A percentile compares a stretch with the other conserved stretches of the same genome.
These are phyloP conservation scores for Griposia aprilina DNA, from an alignment of 2,888 invertebrate genomes.

Conservation along the genomic window DNA sequence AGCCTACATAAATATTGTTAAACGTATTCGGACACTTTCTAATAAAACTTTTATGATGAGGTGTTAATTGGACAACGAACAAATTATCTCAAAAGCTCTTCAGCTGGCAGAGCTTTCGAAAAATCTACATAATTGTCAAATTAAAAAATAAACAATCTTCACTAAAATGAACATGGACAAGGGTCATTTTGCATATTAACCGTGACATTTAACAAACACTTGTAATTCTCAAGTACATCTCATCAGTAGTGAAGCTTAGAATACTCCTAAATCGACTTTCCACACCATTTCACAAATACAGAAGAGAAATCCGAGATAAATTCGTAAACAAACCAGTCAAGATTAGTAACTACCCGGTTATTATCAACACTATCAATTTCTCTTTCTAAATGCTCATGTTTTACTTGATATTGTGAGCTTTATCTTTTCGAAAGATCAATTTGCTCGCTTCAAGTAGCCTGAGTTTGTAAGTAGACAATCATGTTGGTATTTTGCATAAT, in stretches of 20 bases:
- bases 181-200: conserved; percentile 33
- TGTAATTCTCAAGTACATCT: conserved; percentile 26
- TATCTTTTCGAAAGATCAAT: conserved; percentile 50
- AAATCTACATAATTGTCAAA: conserved; percentile 46
- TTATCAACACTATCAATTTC: conserved; percentile 59
- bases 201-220: conserved; percentile 36
- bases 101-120: conserved; percentile 33
- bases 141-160: conserved; percentile 28
- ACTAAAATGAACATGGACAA: conserved; percentile 17
- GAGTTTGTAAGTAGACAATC: conserved; percentile 29
- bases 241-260: conserved; percentile 16
- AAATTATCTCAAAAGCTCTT: conserved; percentile 22
- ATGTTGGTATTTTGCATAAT: conserved; percentile 57
- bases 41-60: conserved; percentile 31
- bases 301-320: conserved; percentile 56
- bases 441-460: conserved; percentile 22
- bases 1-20: conserved; percentile 9
- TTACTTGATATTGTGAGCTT: conserved; percentile 46
- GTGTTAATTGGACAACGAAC: conserved; percentile 40
- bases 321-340: conserved; percentile 53
- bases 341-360: conserved; percentile 47
- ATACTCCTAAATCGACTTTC: conserved; percentile 51
- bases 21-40: conserved; percentile 31
- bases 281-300: conserved; percentile 47
- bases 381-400: conserved; percentile 58